These are phyloP conservation scores for Acipenser ruthenus DNA, from an alignment of 2,797 vertebrate genomes.

Conservation along the genomic window DNA sequence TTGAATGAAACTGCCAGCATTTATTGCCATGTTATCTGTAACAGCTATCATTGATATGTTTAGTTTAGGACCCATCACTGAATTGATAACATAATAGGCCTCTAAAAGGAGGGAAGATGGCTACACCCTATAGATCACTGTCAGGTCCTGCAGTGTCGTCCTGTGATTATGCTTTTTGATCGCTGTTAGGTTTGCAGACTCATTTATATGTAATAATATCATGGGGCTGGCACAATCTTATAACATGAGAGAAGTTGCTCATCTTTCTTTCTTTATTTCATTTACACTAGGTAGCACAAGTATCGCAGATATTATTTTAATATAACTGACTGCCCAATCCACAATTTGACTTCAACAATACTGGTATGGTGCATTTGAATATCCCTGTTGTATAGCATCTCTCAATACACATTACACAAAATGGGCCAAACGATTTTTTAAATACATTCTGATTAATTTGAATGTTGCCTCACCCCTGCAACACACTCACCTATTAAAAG, in stretches of 20 bases:
- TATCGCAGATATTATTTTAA: neutral
- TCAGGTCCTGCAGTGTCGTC: slow-evolving; percentile 6
- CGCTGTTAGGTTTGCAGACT: slow-evolving; percentile 4
- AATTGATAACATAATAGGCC: slow-evolving; percentile 13
- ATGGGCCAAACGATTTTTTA: too few relatives aligned
- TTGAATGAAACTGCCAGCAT: slow-evolving; percentile 1
- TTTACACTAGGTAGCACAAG: neutral
- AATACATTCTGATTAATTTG: too few relatives aligned
- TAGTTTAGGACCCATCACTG: slow-evolving; percentile 11
- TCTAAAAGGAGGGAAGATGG: slow-evolving; percentile 6
- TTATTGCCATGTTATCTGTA: slow-evolving; percentile 5
- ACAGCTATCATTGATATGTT: slow-evolving; percentile 8
- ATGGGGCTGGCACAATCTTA: slow-evolving; percentile 2
- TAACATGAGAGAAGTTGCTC: slow-evolving; percentile 2
- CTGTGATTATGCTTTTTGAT: neutral
- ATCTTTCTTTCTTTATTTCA: neutral
- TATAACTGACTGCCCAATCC: neutral
- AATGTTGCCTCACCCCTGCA: too few relatives aligned
- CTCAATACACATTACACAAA: too few relatives aligned
- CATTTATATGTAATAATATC: slow-evolving; percentile 16
- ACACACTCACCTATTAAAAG: too few relatives aligned
- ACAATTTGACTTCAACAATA: neutral
- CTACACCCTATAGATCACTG: slow-evolving; percentile 10
- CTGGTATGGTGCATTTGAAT: too few relatives aligned
- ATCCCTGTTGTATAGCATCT: too few relatives aligned